Evolutionary conservation across 2,797 vertebrate species (phyloP).

Genomic region (Sebastes miniatus): DNA sequence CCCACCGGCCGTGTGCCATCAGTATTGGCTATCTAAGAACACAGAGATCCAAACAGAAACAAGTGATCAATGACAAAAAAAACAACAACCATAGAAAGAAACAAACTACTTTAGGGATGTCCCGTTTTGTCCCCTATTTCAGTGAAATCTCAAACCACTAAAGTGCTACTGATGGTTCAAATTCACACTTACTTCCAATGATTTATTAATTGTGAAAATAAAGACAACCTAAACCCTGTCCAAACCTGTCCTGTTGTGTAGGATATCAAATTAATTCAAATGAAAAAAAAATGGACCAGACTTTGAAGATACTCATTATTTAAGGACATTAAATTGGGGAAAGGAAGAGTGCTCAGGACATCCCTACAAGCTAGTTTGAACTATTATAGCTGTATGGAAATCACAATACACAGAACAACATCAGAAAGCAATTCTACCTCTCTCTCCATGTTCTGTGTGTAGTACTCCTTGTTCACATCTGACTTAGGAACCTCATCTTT

Average conservation of each 20-base stretch:
- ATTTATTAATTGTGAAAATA: background rate
- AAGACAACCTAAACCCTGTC: background rate
- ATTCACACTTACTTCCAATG: background rate
- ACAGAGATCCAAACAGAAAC: background rate
- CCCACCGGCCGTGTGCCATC: constrained; percentile 94
- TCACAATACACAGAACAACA: background rate
- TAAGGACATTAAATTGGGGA: background rate
- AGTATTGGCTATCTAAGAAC: constrained; percentile 89
- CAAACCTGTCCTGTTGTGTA: background rate
- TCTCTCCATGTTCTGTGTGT: constrained; percentile 99
- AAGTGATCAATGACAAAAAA: background rate
- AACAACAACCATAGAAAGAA: background rate
- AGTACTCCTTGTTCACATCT: constrained; percentile 98
- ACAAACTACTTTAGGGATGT: background rate
- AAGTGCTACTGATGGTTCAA: background rate
- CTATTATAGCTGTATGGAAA: background rate
- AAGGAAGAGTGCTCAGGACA: background rate
- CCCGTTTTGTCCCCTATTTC: too few species aligned
- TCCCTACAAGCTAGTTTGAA: too few species aligned
- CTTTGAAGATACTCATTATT: background rate
- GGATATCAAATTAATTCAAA: too few species aligned
- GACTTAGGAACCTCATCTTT: constrained; percentile 98
- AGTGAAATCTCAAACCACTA: background rate
- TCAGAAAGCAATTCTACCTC: constrained; percentile 80
- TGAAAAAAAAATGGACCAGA: background rate